Conservation (phyloP, 2,113 vertebrate species). For the Alouatta palliata region DNA sequence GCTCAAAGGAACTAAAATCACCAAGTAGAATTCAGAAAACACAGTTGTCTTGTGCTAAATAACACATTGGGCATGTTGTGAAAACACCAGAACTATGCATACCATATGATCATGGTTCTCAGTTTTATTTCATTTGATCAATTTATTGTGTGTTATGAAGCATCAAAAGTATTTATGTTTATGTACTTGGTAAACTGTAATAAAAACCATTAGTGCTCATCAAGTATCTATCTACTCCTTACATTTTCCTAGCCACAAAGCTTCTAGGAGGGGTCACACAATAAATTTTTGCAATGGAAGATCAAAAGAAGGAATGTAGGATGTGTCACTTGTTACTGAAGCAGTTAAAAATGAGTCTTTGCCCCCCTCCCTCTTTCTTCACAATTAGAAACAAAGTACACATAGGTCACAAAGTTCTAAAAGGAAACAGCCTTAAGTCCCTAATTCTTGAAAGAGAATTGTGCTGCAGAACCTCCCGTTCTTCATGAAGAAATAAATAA, state of each 20-base stretch:
- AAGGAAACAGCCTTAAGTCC: neutral
- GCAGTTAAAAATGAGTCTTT: neutral
- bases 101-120: neutral
- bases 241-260: neutral
- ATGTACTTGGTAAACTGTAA: neutral
- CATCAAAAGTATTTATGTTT: neutral
- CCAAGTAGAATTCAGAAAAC: slow-evolving; percentile 1
- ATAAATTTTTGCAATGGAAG: neutral
- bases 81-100: neutral
- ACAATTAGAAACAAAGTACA: neutral
- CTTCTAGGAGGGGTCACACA: neutral
- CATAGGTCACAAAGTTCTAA: neutral
- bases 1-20: neutral
- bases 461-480: neutral
- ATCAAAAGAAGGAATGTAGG: neutral
- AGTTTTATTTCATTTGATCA: neutral
- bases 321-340: neutral
- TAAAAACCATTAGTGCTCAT: neutral
- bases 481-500: neutral
- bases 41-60: neutral
- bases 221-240: neutral
- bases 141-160: neutral
- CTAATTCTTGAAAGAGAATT: neutral
- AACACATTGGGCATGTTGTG: neutral
- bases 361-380: neutral